phyloP scores from a whole-genome alignment of 2,888 invertebrate genomes.

The Sminthurides aquaticus region DNA sequence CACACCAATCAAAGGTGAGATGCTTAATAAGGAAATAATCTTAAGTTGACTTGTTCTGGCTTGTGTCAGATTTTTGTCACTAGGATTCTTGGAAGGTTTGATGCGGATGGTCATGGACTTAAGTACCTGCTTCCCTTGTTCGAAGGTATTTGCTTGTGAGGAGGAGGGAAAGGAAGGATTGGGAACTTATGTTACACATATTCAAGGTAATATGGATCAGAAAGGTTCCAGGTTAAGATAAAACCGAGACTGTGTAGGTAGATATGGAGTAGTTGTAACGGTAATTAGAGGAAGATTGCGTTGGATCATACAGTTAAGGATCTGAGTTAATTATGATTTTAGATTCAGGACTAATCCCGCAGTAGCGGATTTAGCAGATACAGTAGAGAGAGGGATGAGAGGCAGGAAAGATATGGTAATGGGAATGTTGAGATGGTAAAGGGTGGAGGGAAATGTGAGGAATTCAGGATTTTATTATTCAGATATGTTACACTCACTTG shows the following conservation, averaged over 20 bases:
- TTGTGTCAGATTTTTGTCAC: background rate
- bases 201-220: too few relatives aligned
- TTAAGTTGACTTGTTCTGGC: background rate
- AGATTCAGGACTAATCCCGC: background rate
- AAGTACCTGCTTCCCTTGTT: background rate
- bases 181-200: too few relatives aligned
- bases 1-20: background rate
- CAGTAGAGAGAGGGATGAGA: too few relatives aligned
- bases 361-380: too few relatives aligned
- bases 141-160: too few relatives aligned
- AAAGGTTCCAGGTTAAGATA: too few relatives aligned
- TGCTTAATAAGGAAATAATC: background rate
- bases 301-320: background rate
- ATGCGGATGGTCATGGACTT: background rate
- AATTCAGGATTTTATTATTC: slow-evolving; percentile 10
- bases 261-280: too few relatives aligned
- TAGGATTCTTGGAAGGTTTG: too few relatives aligned
- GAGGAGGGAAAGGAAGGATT: too few relatives aligned
- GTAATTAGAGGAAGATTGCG: too few relatives aligned
- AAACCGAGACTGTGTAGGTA: too few relatives aligned
- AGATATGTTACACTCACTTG: slow-evolving; percentile 7
- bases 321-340: background rate
- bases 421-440: background rate
- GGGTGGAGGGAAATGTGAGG: background rate
- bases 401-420: background rate